Conservation (phyloP, 92 coral and sea anemone species). For the Actinostola sp. region DNA sequence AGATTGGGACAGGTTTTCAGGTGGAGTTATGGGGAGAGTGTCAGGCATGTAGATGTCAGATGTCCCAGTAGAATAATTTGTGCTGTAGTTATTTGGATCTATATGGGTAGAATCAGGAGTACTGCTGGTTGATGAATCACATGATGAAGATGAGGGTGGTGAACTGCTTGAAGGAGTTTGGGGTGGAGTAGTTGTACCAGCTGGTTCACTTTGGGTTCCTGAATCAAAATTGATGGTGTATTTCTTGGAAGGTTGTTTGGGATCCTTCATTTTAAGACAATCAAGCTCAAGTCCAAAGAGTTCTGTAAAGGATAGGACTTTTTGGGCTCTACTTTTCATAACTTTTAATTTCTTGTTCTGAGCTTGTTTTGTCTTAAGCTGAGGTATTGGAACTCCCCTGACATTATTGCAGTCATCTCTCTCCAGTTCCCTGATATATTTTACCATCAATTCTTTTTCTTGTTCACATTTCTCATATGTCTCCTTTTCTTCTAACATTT, state of each 20-base stretch:
- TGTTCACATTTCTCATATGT: not conserved
- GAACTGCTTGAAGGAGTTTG: no score
- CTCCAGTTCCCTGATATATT: constrained; percentile 51
- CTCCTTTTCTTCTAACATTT: constrained; percentile 28
- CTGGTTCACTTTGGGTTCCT: no score
- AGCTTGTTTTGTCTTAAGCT: constrained; percentile 52
- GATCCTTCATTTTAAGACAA: constrained; percentile 34
- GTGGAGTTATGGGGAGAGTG: no score
- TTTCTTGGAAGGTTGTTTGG: constrained; percentile 22
- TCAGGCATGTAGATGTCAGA: no score
- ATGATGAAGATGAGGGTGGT: no score
- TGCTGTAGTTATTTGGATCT: no score
- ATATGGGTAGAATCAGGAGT: no score
- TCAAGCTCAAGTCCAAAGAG: constrained; percentile 55
- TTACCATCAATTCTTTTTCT: constrained; percentile 22
- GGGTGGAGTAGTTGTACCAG: no score
- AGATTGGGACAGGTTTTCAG: no score
- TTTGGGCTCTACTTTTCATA: constrained; percentile 44
- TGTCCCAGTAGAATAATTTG: no score
- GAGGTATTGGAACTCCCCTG: constrained; percentile 29
- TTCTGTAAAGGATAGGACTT: constrained; percentile 33
- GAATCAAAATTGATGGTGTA: no score
- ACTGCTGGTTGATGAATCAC: no score
- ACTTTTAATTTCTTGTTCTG: constrained; percentile 49
- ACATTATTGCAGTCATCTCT: constrained; percentile 24